Conservation (phyloP, 2,113 vertebrate genomes). For the Calidris pygmaea region DNA sequence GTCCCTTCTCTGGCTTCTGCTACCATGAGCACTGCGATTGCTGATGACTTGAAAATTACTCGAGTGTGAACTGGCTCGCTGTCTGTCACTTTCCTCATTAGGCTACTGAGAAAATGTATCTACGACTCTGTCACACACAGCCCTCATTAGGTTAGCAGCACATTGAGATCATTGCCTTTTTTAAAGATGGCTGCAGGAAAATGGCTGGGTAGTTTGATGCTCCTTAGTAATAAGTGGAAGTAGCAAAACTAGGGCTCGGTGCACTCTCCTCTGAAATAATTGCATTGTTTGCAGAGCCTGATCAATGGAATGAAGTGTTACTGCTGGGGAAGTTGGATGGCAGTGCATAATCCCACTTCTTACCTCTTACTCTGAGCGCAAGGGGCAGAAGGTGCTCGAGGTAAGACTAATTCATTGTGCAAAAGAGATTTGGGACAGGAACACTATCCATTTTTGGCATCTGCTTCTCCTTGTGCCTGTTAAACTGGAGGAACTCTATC, state of each 20-base stretch:
- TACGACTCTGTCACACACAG: conserved; percentile 70
- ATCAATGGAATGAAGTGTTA: neutral
- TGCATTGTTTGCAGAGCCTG: conserved; percentile 66
- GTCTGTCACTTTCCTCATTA: conserved; percentile 84
- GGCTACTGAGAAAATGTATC: conserved; percentile 78
- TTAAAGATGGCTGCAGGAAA: conserved; percentile 75
- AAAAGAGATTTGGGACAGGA: neutral
- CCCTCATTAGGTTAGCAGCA: conserved; percentile 77
- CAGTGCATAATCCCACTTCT: neutral
- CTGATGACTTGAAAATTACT: conserved; percentile 78
- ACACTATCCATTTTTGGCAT: neutral
- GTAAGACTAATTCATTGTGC: neutral
- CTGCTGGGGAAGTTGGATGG: neutral
- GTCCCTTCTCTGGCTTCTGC: conserved; percentile 35
- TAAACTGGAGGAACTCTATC: neutral
- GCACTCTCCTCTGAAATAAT: conserved; percentile 71
- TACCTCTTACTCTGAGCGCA: neutral
- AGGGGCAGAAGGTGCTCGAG: neutral
- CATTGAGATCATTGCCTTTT: conserved; percentile 73
- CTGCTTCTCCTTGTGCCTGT: neutral
- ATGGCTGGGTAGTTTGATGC: conserved; percentile 50
- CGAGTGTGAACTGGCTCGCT: conserved; percentile 79
- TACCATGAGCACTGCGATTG: conserved; percentile 51
- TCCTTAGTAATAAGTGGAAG: conserved; percentile 66
- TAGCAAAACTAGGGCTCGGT: conserved; percentile 64